Conservation (phyloP, 2,888 invertebrate genomes). For the Volucella inanis region DNA sequence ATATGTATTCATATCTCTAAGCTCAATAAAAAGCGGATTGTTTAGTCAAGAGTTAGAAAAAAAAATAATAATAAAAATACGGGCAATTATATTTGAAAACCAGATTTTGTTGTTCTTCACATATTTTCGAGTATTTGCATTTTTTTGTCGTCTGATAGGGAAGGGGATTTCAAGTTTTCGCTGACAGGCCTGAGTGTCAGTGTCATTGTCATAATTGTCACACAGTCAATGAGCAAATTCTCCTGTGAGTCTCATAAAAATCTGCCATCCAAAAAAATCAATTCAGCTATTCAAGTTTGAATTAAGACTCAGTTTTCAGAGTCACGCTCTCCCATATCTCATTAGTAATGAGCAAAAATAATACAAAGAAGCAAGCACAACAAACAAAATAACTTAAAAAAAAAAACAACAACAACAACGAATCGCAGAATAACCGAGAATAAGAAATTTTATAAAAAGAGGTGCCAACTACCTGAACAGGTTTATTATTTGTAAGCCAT, state of each 20-base stretch:
- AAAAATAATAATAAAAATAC: constrained; percentile 13
- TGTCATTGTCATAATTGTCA: no score
- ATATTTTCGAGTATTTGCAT: constrained; percentile 32
- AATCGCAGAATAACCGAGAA: constrained; percentile 23
- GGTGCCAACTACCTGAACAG: constrained; percentile 44
- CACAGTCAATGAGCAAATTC: no score
- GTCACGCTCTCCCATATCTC: not conserved
- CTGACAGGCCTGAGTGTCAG: no score
- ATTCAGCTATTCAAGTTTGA: no score
- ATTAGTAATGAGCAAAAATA: constrained; percentile 1
- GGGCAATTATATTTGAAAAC: constrained; percentile 26
- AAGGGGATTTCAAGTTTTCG: not conserved
- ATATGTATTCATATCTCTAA: no score
- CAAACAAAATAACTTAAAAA: constrained; percentile 17
- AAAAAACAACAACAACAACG: constrained; percentile 23
- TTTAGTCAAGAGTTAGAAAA: not conserved
- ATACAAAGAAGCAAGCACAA: not conserved
- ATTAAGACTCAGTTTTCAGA: not conserved
- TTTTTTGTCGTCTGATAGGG: constrained; percentile 20
- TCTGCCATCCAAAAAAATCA: not conserved
- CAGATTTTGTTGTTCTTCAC: constrained; percentile 22
- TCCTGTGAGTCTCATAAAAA: no score
- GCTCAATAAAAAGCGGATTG: no score
- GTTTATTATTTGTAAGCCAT: constrained; percentile 59
- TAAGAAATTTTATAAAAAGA: constrained; percentile 63